A percentile compares a stretch with the other conserved stretches of the same genome.
Conservation (phyloP, 2,797 vertebrate species). For the Etheostoma nigrum region DNA sequence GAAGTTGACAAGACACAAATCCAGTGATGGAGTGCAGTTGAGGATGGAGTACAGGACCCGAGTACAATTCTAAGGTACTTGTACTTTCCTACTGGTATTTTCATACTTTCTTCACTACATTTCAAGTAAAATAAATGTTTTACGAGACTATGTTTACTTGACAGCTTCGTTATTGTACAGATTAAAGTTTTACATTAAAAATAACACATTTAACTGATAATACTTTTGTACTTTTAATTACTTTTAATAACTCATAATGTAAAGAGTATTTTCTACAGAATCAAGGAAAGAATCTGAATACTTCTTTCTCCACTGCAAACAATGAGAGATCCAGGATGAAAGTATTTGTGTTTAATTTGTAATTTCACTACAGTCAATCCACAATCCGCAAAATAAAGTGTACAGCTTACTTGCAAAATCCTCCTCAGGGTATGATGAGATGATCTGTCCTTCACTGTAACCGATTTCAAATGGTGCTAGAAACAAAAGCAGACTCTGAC, state of each 20-base stretch:
- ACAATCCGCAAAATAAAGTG: not conserved
- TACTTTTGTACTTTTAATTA: not conserved
- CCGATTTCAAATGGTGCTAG: conserved; percentile 21
- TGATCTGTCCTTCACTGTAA: conserved; percentile 9
- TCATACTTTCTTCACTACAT: not conserved
- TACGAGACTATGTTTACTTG: not conserved
- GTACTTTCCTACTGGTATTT: not conserved
- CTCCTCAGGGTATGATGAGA: not conserved
- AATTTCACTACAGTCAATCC: not conserved
- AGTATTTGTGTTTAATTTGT: not conserved
- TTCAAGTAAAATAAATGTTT: not conserved
- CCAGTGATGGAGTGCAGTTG: not conserved
- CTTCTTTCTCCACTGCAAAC: not conserved
- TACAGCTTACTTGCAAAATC: not conserved
- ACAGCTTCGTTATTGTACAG: not conserved
- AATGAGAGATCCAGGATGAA: not conserved
- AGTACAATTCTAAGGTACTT: not conserved
- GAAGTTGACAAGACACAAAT: not conserved
- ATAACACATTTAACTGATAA: not conserved
- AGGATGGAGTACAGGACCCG: not conserved
- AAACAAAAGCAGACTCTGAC: conserved; percentile 95
- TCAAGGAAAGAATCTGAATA: not conserved
- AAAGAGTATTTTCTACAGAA: not conserved
- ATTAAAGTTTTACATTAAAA: not conserved
- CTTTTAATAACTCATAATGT: not conserved